Evolutionary conservation across 37 sponge, comb jelly and placozoan genomes (phyloP).

Genomic region (Sycon ciliatum): DNA sequence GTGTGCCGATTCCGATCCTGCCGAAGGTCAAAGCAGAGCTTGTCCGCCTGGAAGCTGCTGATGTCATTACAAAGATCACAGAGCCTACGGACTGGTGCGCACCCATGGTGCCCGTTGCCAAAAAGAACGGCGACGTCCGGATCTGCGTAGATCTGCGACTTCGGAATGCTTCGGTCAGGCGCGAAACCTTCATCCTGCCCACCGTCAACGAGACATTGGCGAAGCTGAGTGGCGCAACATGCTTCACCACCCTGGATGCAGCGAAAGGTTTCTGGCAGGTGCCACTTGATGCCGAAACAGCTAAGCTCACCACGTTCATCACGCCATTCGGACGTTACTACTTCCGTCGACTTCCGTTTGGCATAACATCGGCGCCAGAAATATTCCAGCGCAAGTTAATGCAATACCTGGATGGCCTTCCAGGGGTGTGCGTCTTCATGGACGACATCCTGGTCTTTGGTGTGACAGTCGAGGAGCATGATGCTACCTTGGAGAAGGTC

Average conservation of each 20-base stretch:
- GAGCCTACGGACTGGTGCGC: slow-evolving; percentile 38
- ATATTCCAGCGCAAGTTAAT: slow-evolving; percentile 38
- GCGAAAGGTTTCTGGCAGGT: slow-evolving; percentile 43
- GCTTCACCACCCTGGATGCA: slow-evolving; percentile 38
- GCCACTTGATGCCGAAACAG: slow-evolving; percentile 13
- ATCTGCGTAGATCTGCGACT: slow-evolving; percentile 33
- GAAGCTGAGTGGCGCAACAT: slow-evolving; percentile 21
- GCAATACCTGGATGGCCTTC: too few relatives aligned
- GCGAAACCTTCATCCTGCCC: slow-evolving; percentile 23
- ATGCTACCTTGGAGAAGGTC: too few relatives aligned
- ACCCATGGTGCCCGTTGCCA: slow-evolving; percentile 19
- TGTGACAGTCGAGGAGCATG: too few relatives aligned
- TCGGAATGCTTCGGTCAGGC: slow-evolving; percentile 25
- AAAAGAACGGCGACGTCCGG: slow-evolving; percentile 15
- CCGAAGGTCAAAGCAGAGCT: too few relatives aligned
- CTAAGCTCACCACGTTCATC: slow-evolving; percentile 45
- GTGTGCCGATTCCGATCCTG: too few relatives aligned
- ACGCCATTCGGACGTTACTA: slow-evolving; percentile 31
- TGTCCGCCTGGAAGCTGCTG: too few relatives aligned
- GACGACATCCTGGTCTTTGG: too few relatives aligned
- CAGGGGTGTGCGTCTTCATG: too few relatives aligned
- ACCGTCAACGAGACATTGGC: slow-evolving; percentile 32
- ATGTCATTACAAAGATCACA: too few relatives aligned
- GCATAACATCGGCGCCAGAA: slow-evolving; percentile 40
- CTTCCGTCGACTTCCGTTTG: slow-evolving; percentile 35